Base-by-base conservation (phyloP, 2,888 invertebrate species). In the Leptopilina drosophilae region DNA sequence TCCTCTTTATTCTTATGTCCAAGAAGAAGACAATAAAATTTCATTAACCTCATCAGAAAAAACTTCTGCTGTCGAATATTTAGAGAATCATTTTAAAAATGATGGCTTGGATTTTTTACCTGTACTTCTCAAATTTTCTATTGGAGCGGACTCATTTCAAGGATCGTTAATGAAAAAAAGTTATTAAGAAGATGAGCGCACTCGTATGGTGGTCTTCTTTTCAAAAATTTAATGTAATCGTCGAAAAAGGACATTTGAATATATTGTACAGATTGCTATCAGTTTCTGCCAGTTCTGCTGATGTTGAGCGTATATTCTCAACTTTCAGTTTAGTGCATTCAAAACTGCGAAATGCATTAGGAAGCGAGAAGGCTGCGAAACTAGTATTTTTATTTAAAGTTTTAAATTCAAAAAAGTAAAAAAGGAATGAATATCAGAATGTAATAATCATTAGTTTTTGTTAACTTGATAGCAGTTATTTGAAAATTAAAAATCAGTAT, bases 121-220 rank as follows among this genome's bases (percentile, higher is more conserved):
- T 26, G 73, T 77, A 40, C 73, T 79, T 79, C 77, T 79, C 15
- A 79, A 79, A 64, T 40, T 77, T 62, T 59, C 76, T 53, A 59
- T 79, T 15, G 69, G 79, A 42, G 69, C 78, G 46, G 49, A 66
- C 56, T 76, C 80, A 26, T 80, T 80, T 64, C 53, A 78, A 56
- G 64, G 77, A 12, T 53, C 77, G 64, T 42, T 80, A 42, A 40
- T 80, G 6, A 59, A 40, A 15, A 56, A 62, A 78, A 20, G 56
- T 80, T 12, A 76, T 78, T 64, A 77, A 77, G 53, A 49, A 75
- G 53, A 46, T 80, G 59, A 64, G 59, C 46, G 77, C 79, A 26
- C 5, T 64, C 53, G 79, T 73, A 14, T 80, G 79, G 77, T 77
- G 79, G 79, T 64, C 77, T 42, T 77, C 65, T 59, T 77, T 80